Evolutionary conservation across 2,888 invertebrate genomes (phyloP).

Genomic region (Drosophila leonis): DNA sequence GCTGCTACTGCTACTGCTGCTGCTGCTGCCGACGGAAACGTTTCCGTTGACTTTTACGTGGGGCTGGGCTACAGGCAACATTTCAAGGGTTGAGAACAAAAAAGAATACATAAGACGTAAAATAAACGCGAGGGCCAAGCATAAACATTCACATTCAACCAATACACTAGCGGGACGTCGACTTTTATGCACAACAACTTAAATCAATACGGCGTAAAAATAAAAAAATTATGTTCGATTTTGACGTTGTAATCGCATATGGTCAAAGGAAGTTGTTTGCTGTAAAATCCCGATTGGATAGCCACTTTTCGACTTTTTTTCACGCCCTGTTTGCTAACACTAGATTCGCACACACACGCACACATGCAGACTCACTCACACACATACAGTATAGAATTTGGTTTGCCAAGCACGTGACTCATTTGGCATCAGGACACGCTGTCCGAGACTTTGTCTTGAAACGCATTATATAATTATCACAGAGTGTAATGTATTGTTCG

Average conservation of each 20-base stretch:
- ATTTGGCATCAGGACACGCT: slow-evolving; percentile 36
- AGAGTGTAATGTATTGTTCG: slow-evolving; percentile 26
- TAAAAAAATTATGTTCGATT: slow-evolving; percentile 57
- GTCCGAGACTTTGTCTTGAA: slow-evolving; percentile 30
- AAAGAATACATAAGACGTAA: slow-evolving; percentile 50
- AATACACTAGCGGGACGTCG: slow-evolving; percentile 16
- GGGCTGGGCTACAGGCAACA: slow-evolving; percentile 39
- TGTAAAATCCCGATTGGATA: slow-evolving; percentile 38
- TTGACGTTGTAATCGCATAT: slow-evolving; percentile 69
- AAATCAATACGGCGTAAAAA: slow-evolving; percentile 73
- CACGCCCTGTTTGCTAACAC: slow-evolving; percentile 30
- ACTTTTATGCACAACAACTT: slow-evolving; percentile 66
- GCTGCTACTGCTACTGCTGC: slow-evolving; percentile 35
- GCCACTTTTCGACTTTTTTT: slow-evolving; percentile 37
- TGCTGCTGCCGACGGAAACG: slow-evolving; percentile 48
- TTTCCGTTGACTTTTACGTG: slow-evolving; percentile 55
- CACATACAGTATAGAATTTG: slow-evolving; percentile 26
- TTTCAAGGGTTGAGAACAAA: slow-evolving; percentile 38
- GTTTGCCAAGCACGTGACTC: slow-evolving; percentile 64
- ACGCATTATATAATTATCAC: slow-evolving; percentile 68
- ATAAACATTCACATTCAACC: slow-evolving; percentile 38
- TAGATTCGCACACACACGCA: neutral
- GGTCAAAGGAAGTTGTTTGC: slow-evolving; percentile 52
- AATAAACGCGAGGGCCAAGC: slow-evolving; percentile 55
- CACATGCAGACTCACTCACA: slow-evolving; percentile 14